Base-by-base conservation (phyloP, 2,797 vertebrate species). In the Lacerta bilineata region DNA sequence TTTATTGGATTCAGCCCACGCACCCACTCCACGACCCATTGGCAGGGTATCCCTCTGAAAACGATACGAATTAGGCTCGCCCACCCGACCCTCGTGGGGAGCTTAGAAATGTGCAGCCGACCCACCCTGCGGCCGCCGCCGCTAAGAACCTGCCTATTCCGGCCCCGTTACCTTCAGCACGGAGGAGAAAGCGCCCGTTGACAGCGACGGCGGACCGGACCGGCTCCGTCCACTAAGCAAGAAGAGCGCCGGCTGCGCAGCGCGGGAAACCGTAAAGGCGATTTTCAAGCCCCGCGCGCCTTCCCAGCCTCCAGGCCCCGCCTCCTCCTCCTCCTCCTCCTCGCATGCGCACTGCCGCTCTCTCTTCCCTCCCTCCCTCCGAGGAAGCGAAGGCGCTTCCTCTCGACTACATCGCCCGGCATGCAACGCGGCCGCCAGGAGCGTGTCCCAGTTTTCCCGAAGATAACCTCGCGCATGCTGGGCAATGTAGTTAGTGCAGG, bases 271-370 rank as follows among this genome's bases (percentile, higher is more conserved):
- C 0, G 75, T 9, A 1, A 20, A n/a, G 3, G 0, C 7, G 0
- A 3, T 39, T 89, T 95, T 94, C 91, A 90, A 95, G 88, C 71
- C 64, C 90, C 94, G 91, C 95, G 95, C 95, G 92, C 92, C 8
- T 80, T 36, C 36, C 76, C 8, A 36, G 33, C 46, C 8, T 8
- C 10, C 55, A 13, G 9, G 8, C 74, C 41, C 64, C 72, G 61
- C 80, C 80, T 36, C 59, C n/a, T 15, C 13, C 43, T 43, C 43
- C 50, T 55, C 50, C 13, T 43, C 43, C 50, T 55, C 50, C 13
- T 55, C 50, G 50, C 50, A 55, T 55, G 50, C 50, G 50, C 50
- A 55, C 13, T 55, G 13, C 50, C 13, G 50, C 83, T 1, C 82
- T 78, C 2, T 0, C 5, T 0, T 36, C 29, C 2, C 17, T 75